Percentiles rank a stretch among this genome's conserved stretches.
Conservation (phyloP, 1,140 invertebrate species). For the Conus ventricosus region DNA sequence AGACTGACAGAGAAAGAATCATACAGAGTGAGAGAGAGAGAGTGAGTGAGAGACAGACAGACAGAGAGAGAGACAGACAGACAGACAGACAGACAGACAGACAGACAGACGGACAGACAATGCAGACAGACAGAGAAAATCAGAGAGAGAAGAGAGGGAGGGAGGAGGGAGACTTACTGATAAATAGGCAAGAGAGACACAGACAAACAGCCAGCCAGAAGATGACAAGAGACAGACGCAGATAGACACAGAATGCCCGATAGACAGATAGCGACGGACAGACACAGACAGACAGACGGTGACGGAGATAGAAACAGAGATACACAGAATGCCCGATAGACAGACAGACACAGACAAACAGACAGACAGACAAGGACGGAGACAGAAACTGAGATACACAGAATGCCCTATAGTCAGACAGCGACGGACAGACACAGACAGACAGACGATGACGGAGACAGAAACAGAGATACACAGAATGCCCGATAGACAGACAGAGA, state of each 20-base stretch:
- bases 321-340: not conserved
- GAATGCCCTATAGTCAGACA: no score
- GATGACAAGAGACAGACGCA: not conserved
- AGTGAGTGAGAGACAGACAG: no score
- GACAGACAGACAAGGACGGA: not conserved
- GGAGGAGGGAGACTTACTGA: not conserved
- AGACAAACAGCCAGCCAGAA: not conserved
- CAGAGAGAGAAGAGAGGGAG: no score
- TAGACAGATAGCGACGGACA: not conserved
- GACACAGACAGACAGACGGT: not conserved
- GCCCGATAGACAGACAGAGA: not conserved
- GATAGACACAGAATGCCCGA: no score
- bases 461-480: not conserved
- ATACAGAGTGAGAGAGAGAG: not conserved
- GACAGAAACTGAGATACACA: no score
- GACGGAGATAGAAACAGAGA: no score
- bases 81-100: not conserved
- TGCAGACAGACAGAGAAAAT: no score
- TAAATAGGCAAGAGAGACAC: not conserved
- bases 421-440: not conserved
- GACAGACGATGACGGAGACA: not conserved
- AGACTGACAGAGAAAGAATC: no score
- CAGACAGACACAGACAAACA: not conserved
- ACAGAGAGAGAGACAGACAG: not conserved
- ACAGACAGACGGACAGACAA: not conserved